Evolutionary conservation across 2,113 vertebrate genomes (phyloP).

Genomic region (Arizona elegans): DNA sequence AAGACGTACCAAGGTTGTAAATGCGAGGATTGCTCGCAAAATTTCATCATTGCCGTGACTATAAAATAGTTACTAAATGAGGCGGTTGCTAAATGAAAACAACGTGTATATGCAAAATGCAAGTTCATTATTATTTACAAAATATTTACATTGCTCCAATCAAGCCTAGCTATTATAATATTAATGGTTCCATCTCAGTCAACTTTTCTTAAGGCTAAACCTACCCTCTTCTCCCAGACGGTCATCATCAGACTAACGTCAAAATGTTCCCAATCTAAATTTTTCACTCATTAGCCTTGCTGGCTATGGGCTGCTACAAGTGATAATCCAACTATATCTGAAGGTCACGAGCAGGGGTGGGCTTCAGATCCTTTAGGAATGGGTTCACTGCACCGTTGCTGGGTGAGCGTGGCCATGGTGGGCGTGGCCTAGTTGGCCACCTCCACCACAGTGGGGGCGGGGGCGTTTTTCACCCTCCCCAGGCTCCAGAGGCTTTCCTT

Average conservation of each 20-base stretch:
- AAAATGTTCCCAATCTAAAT: background rate
- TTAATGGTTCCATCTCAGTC: background rate
- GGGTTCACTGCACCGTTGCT: no score
- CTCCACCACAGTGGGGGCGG: rapidly evolving
- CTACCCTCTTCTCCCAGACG: no score
- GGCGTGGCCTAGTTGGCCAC: no score
- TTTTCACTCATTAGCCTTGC: background rate
- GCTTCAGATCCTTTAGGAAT: no score
- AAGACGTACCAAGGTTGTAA: background rate
- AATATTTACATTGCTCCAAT: background rate
- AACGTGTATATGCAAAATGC: background rate
- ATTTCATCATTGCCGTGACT: background rate
- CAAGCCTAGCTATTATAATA: background rate
- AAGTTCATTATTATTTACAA: background rate
- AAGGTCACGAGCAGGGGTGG: no score
- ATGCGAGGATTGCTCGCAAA: background rate
- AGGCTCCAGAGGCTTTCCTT: no score
- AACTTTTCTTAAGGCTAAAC: background rate
- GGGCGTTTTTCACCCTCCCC: no score
- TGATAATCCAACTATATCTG: background rate
- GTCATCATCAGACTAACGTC: no score
- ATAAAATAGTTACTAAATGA: background rate
- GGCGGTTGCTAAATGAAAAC: background rate
- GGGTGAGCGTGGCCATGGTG: no score
- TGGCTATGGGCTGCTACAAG: background rate